These are phyloP conservation scores for Pterocles gutturalis DNA, from an alignment of 2,113 vertebrate genomes.

Conservation along the genomic window DNA sequence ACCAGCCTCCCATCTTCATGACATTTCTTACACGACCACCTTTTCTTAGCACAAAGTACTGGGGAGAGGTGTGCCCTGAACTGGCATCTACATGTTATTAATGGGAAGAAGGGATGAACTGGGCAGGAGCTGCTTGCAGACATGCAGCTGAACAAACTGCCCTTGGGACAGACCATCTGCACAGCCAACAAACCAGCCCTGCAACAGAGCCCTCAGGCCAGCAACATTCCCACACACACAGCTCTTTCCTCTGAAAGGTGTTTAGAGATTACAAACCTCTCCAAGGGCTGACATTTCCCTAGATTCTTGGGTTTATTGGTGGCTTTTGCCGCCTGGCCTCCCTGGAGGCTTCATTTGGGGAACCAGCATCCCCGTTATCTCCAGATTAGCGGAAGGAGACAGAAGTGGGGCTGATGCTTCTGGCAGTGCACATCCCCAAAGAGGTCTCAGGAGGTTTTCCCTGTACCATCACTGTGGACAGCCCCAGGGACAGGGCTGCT, in stretches of 20 bases:
- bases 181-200: background rate
- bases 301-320: background rate
- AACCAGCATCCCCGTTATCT: background rate
- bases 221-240: background rate
- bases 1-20: background rate
- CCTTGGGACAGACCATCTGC: accelerated
- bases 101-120: background rate
- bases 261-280: background rate
- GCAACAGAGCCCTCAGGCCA: background rate
- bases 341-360: background rate
- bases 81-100: accelerated
- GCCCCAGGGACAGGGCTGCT: background rate
- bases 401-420: background rate
- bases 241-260: background rate
- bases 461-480: accelerated
- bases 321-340: background rate
- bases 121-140: background rate
- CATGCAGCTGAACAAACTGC: background rate
- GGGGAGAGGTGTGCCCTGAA: background rate
- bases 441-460: background rate
- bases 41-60: background rate
- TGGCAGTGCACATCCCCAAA: accelerated
- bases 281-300: background rate
- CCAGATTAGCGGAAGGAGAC: background rate
- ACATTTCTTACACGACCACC: accelerated